Evolutionary conservation across 2,888 invertebrate genomes (phyloP).

Genomic region (Mayetiola destructor): DNA sequence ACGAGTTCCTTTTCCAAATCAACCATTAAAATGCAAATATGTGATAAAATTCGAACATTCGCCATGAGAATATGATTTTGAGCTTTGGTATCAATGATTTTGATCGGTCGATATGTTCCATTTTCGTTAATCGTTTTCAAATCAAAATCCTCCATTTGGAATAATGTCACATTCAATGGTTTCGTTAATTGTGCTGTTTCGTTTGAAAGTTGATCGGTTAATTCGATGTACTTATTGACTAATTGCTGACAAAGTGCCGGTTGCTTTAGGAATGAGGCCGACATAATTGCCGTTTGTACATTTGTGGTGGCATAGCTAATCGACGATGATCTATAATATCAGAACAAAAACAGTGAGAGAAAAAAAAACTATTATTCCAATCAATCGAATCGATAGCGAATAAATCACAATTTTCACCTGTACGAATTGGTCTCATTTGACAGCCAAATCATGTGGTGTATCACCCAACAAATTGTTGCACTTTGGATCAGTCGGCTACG

Average conservation of each 20-base stretch:
- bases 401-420: not conserved
- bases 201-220: conserved; percentile 5
- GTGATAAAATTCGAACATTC: conserved; percentile 23
- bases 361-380: not conserved
- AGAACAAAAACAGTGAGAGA: too few relatives aligned
- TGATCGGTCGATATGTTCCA: not conserved
- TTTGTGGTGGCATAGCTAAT: too few relatives aligned
- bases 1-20: conserved; percentile 23
- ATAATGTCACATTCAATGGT: not conserved
- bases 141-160: not conserved
- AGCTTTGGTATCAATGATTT: not conserved
- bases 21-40: conserved; percentile 24
- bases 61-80: conserved; percentile 20
- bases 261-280: conserved; percentile 28
- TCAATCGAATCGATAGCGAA: not conserved
- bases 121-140: not conserved
- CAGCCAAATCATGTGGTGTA: conserved; percentile 17
- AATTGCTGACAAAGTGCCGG: conserved; percentile 25
- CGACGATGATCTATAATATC: too few relatives aligned
- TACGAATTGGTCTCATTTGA: not conserved
- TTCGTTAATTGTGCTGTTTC: not conserved
- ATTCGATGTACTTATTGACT: conserved; percentile 22
- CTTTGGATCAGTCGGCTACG: conserved; percentile 16
- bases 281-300: conserved; percentile 25
- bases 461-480: conserved; percentile 17